Conservation (phyloP, 2,888 invertebrate genomes). For the Argyra leucocephala region DNA sequence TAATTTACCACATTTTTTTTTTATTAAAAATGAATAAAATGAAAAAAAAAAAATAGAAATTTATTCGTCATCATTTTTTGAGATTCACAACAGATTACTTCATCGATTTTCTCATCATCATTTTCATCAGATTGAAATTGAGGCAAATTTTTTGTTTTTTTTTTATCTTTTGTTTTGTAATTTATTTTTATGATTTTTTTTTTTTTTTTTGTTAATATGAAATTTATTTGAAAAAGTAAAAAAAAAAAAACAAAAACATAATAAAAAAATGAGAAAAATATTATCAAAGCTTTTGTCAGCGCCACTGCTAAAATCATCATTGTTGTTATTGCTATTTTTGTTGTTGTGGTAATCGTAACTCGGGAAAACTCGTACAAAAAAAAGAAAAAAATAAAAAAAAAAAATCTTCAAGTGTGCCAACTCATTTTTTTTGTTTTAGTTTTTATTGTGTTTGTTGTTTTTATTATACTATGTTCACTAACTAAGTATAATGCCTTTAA, state of each 20-base stretch:
- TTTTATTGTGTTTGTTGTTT: too few relatives aligned
- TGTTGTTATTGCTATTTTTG: too few relatives aligned
- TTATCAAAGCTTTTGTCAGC: neutral
- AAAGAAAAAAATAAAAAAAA: neutral
- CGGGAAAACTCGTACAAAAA: neutral
- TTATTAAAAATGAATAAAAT: neutral
- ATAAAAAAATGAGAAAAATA: neutral
- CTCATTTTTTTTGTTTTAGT: too few relatives aligned
- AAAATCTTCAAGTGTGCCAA: neutral
- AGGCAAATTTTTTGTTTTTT: neutral
- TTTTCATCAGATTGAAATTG: neutral
- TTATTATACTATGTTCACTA: too few relatives aligned
- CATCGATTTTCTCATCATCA: slow-evolving; percentile 6
- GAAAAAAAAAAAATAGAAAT: neutral
- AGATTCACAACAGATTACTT: neutral
- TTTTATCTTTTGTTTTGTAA: neutral
- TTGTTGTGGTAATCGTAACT: neutral
- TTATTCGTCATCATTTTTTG: neutral
- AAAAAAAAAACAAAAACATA: neutral
- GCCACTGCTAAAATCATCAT: slow-evolving; percentile 6
- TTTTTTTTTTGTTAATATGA: neutral
- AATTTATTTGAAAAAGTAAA: neutral
- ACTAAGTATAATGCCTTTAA: too few relatives aligned
- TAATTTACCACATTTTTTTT: too few relatives aligned
- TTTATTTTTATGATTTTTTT: neutral